These are phyloP conservation scores for Galerucella nymphaeae DNA, from an alignment of 2,888 invertebrate genomes.

Conservation along the genomic window DNA sequence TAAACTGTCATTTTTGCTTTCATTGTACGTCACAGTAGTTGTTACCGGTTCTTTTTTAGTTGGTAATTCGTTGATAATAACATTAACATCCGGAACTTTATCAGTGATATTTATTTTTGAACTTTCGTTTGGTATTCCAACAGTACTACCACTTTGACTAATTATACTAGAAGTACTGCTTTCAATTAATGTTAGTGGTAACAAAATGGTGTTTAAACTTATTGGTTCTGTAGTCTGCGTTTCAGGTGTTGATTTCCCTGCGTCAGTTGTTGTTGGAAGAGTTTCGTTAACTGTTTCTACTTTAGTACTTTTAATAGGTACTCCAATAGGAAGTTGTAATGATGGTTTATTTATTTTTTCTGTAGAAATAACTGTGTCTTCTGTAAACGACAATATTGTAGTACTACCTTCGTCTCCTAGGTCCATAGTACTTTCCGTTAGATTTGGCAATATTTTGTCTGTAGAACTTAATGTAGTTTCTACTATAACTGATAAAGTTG, in stretches of 20 bases:
- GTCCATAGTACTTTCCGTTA: neutral
- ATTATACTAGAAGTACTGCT: neutral
- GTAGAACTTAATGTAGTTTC: constrained; percentile 28
- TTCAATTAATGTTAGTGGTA: constrained; percentile 16
- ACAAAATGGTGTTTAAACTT: constrained; percentile 19
- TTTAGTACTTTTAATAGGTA: constrained; percentile 35
- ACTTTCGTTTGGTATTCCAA: constrained; percentile 17
- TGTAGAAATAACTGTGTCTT: constrained; percentile 11
- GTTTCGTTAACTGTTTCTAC: constrained; percentile 30
- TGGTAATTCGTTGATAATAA: constrained; percentile 29
- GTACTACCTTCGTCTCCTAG: constrained; percentile 14
- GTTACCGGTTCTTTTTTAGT: neutral
- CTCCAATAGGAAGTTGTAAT: neutral
- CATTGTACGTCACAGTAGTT: constrained; percentile 26
- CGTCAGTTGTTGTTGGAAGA: constrained; percentile 1
- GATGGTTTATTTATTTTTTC: constrained; percentile 8
- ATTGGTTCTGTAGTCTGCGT: constrained; percentile 6
- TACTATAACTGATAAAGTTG: constrained; percentile 12
- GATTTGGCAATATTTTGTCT: neutral
- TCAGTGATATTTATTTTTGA: neutral
- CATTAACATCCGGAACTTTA: constrained; percentile 35
- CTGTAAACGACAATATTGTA: constrained; percentile 25
- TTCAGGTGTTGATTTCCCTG: constrained; percentile 18
- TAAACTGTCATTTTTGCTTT: constrained; percentile 13
- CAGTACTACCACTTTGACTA: constrained; percentile 6